Conservation (phyloP, 2,888 invertebrate genomes). For the Polietes domitor region DNA sequence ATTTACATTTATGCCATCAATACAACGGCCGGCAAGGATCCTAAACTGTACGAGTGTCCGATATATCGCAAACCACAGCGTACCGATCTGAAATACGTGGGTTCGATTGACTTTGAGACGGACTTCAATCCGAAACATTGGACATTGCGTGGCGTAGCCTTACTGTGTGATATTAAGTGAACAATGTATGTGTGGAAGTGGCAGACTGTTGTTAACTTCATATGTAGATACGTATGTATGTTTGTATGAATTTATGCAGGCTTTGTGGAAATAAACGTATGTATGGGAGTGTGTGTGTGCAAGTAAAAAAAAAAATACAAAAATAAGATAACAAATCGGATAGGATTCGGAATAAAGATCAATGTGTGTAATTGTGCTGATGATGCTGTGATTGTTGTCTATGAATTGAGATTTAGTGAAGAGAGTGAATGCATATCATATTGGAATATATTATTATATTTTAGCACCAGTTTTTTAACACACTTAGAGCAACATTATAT, state of each 20-base stretch:
- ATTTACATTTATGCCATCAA: slow-evolving; percentile 98
- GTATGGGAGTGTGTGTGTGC: not conserved
- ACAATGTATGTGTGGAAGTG: slow-evolving; percentile 39
- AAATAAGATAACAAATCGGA: not conserved
- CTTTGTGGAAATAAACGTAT: not conserved
- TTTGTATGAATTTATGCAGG: slow-evolving; percentile 24
- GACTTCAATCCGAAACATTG: slow-evolving; percentile 96
- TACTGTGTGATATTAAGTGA: slow-evolving; percentile 97
- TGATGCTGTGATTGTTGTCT: too few relatives aligned
- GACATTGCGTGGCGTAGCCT: slow-evolving; percentile 96
- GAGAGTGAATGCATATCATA: too few relatives aligned
- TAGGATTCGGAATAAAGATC: too few relatives aligned
- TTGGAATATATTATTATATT: too few relatives aligned
- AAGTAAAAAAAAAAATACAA: not conserved
- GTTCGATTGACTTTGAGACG: slow-evolving; percentile 96
- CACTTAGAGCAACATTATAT: too few relatives aligned
- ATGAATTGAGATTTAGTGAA: too few relatives aligned
- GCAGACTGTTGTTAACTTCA: slow-evolving; percentile 50
- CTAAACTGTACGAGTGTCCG: slow-evolving; percentile 96
- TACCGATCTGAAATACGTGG: slow-evolving; percentile 97
- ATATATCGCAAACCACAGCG: slow-evolving; percentile 97
- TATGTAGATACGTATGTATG: slow-evolving; percentile 37
- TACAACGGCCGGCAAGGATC: slow-evolving; percentile 95
- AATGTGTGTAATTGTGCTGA: too few relatives aligned
- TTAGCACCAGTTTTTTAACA: too few relatives aligned